phyloP scores from a whole-genome alignment of 2,888 invertebrate species.

The Drosophila stalkeri region DNA sequence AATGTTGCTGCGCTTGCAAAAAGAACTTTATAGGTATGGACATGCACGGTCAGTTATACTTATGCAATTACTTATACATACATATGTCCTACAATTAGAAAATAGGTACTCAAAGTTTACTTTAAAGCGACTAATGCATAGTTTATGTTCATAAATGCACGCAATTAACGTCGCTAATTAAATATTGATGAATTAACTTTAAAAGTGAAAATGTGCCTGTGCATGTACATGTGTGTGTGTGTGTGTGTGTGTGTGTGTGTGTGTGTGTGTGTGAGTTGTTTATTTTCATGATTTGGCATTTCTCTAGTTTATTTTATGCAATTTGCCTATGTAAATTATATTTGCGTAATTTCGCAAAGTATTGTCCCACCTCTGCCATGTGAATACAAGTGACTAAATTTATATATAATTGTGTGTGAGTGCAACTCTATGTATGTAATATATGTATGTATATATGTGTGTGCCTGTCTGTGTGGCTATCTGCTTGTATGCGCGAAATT shows the following conservation, averaged over 20 bases:
- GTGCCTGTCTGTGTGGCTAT: constrained; percentile 17
- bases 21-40: background rate
- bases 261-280: background rate
- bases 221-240: background rate
- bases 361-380: constrained; percentile 42
- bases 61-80: background rate
- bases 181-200: constrained; percentile 31
- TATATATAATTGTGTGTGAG: constrained; percentile 8
- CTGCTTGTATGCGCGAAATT: constrained; percentile 35
- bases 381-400: constrained; percentile 37
- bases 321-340: constrained; percentile 60
- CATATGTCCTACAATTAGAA: background rate
- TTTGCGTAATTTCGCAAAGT: constrained; percentile 52
- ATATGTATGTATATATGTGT: constrained; percentile 2
- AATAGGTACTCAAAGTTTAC: background rate
- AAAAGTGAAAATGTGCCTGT: background rate
- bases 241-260: background rate
- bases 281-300: constrained; percentile 30
- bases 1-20: background rate
- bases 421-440: background rate
- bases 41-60: background rate
- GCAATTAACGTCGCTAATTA: constrained; percentile 31
- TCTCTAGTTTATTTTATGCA: constrained; percentile 46
- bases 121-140: background rate
- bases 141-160: constrained; percentile 21